Evolutionary conservation across 2,797 vertebrate species (phyloP).

Genomic region (Hemibagrus guttatus): DNA sequence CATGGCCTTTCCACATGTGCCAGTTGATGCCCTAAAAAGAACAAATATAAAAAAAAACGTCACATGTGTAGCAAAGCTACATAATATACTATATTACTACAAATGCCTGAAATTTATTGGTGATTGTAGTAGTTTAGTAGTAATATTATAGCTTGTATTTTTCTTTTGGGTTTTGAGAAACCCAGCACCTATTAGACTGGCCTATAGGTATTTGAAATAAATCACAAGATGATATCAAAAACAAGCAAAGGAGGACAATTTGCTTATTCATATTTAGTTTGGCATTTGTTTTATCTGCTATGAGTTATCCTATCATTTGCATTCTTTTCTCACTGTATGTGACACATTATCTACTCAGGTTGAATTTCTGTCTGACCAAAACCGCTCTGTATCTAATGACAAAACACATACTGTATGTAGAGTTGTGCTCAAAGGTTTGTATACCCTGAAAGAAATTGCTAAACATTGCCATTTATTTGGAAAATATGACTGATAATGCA

Average conservation of each 20-base stretch:
- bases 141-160: neutral
- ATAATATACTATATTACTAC: neutral
- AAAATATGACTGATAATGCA: no score
- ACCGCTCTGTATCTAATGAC: neutral
- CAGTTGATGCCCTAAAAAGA: constrained; percentile 94
- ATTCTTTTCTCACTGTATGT: no score
- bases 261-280: neutral
- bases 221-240: neutral
- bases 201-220: neutral
- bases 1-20: constrained; percentile 99
- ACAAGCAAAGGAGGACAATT: neutral
- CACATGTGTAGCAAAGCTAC: neutral
- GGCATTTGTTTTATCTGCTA: neutral
- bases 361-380: neutral
- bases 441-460: no score
- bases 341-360: neutral
- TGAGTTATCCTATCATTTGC: neutral
- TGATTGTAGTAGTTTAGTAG: neutral
- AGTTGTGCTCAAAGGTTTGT: no score
- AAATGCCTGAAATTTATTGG: neutral
- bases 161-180: neutral
- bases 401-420: no score
- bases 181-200: neutral
- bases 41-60: neutral
- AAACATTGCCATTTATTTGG: no score